Percentiles rank a stretch among this genome's conserved stretches.
phyloP scores from a whole-genome alignment of 2,888 invertebrate species.

The Rhagonycha lutea region DNA sequence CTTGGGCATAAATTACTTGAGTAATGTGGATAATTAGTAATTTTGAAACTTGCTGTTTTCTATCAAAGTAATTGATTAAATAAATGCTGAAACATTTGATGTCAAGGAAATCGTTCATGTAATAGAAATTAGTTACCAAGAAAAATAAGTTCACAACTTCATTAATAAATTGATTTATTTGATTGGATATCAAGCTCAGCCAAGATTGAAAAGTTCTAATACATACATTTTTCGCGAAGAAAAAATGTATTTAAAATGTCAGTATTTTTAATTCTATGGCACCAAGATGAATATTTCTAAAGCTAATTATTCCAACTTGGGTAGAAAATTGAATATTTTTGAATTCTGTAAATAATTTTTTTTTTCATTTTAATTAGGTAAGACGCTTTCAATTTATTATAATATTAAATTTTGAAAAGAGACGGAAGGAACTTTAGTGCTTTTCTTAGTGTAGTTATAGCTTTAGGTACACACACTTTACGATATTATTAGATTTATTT shows the following conservation, averaged over 20 bases:
- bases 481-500: conserved; percentile 31
- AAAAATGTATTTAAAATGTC: too few relatives aligned
- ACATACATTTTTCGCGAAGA: too few relatives aligned
- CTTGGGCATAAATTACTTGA: background rate
- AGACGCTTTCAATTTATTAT: background rate
- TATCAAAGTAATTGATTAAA: background rate
- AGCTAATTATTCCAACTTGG: background rate
- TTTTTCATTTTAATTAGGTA: background rate
- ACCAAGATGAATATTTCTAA: too few relatives aligned
- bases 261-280: too few relatives aligned
- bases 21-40: background rate
- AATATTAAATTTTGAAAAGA: background rate
- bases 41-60: background rate
- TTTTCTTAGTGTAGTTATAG: background rate
- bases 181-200: too few relatives aligned
- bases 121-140: background rate
- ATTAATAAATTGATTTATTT: background rate
- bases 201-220: too few relatives aligned
- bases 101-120: background rate
- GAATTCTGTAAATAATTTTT: background rate
- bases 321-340: background rate
- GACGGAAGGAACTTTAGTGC: background rate
- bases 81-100: background rate
- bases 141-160: background rate
- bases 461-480: background rate